Evolutionary conservation across 2,113 vertebrate species (phyloP).

Genomic region (Chunga burmeisteri): DNA sequence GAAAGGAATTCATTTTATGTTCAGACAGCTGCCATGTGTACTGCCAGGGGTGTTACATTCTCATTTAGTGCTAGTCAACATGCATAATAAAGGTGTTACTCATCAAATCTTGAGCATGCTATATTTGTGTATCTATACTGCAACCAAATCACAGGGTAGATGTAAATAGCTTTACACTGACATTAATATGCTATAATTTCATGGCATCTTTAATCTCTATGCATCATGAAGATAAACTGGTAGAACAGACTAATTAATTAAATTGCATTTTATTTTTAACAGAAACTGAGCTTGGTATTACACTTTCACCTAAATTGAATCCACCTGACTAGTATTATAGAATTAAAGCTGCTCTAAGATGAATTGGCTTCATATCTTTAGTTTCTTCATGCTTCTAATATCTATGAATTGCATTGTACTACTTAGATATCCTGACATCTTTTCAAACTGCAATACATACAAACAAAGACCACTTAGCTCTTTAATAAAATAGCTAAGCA

Average conservation of each 20-base stretch:
- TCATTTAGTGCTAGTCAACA: slow-evolving; percentile 4
- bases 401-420: background rate
- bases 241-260: background rate
- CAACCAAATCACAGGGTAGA: background rate
- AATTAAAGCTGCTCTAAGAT: background rate
- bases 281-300: background rate
- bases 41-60: background rate
- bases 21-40: background rate
- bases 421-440: background rate
- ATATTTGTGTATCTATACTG: background rate
- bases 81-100: slow-evolving; percentile 28
- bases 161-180: slow-evolving; percentile 8
- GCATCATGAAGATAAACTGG: background rate
- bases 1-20: slow-evolving; percentile 31
- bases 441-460: background rate
- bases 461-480: background rate
- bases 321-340: background rate
- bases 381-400: background rate
- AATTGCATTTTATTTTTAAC: slow-evolving; percentile 6
- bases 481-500: background rate
- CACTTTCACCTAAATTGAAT: background rate
- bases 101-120: background rate
- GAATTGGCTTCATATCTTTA: background rate
- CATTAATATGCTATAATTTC: background rate
- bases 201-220: background rate